phyloP scores from a whole-genome alignment of 2,888 invertebrate genomes.

The Ischnus inquisitorius region DNA sequence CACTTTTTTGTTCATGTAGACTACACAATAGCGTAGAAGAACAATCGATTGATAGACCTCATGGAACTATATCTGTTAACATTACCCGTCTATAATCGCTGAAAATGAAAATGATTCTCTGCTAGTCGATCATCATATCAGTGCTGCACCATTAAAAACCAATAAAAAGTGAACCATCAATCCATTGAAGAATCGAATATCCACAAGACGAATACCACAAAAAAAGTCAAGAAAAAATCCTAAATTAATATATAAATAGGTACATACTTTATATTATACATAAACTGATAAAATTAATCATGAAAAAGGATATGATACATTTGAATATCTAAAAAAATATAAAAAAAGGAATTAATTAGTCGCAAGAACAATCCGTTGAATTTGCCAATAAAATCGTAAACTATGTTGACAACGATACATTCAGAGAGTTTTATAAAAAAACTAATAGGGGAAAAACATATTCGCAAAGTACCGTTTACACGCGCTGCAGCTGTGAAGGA shows the following conservation, averaged over 20 bases:
- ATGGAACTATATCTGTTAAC: too few species aligned
- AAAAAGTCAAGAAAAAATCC: too few species aligned
- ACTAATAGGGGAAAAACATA: constrained; percentile 39
- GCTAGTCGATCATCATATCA: too few species aligned
- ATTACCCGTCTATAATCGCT: too few species aligned
- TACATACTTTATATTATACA: too few species aligned
- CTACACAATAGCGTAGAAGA: not conserved
- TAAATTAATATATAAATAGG: too few species aligned
- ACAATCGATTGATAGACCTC: too few species aligned
- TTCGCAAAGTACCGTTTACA: constrained; percentile 57
- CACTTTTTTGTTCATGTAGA: not conserved
- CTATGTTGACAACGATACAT: not conserved
- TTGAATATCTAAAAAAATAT: not conserved
- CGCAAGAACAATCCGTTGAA: not conserved
- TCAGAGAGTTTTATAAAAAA: not conserved
- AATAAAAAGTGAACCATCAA: too few species aligned
- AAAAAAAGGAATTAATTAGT: not conserved
- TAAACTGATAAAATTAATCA: not conserved
- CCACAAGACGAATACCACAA: too few species aligned
- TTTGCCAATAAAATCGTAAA: not conserved
- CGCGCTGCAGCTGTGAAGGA: constrained; percentile 54
- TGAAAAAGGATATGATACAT: not conserved
- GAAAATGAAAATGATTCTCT: too few species aligned
- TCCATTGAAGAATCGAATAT: too few species aligned
- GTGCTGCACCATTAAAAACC: too few species aligned